Evolutionary conservation across 2,113 vertebrate species (phyloP).

Genomic region (Lampris megalopsis): DNA sequence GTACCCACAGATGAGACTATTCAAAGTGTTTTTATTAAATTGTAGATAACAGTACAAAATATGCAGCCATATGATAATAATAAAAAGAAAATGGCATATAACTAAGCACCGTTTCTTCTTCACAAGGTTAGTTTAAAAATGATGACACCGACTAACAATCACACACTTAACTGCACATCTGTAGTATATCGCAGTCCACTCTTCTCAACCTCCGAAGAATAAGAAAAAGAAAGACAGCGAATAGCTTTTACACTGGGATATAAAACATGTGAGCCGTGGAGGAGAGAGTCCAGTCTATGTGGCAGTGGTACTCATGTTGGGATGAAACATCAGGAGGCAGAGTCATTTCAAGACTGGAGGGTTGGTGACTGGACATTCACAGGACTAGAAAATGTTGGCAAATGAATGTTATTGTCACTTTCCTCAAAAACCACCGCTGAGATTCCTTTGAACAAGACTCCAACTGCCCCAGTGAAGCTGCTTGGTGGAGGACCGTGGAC

Average conservation of each 20-base stretch:
- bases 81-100: slow-evolving; percentile 19
- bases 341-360: too few species aligned
- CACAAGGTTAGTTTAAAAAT: slow-evolving; percentile 48
- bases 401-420: background rate
- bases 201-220: slow-evolving; percentile 20
- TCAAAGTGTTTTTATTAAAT: slow-evolving; percentile 57
- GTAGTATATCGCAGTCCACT: slow-evolving; percentile 20
- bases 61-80: slow-evolving; percentile 19
- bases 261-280: background rate
- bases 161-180: background rate
- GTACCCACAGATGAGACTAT: slow-evolving; percentile 2
- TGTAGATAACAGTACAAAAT: slow-evolving; percentile 60
- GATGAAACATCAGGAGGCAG: background rate
- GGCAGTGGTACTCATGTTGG: background rate
- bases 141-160: slow-evolving; percentile 24
- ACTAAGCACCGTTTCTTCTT: slow-evolving; percentile 17
- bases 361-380: too few species aligned
- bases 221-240: slow-evolving; percentile 8
- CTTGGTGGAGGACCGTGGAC: too few species aligned
- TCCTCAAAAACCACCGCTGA: background rate
- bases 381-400: too few species aligned
- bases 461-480: background rate
- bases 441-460: slow-evolving; percentile 25
- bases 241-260: background rate
- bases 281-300: background rate